Conservation (phyloP, 2,888 invertebrate species). For the Drosophila barbarae region DNA sequence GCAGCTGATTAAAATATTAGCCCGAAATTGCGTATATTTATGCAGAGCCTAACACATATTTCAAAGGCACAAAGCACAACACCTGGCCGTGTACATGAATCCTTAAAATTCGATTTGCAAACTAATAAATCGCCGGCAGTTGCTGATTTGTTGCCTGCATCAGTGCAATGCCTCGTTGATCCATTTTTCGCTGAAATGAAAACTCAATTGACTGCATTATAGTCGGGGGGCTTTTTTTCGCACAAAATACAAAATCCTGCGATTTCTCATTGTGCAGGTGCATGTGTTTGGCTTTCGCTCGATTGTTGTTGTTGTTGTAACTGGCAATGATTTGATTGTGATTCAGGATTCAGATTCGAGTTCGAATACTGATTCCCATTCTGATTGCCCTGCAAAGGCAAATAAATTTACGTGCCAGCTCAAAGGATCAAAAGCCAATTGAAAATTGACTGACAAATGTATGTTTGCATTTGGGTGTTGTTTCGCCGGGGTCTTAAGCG, state of each 20-base stretch:
- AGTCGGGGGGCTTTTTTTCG: slow-evolving; percentile 15
- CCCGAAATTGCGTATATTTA: slow-evolving; percentile 2
- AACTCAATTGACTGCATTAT: slow-evolving; percentile 70
- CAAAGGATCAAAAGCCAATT: slow-evolving; percentile 64
- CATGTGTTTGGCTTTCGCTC: slow-evolving; percentile 6
- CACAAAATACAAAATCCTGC: slow-evolving; percentile 31
- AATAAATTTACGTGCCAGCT: slow-evolving; percentile 69
- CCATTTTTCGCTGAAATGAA: slow-evolving; percentile 30
- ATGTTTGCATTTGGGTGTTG: slow-evolving; percentile 32
- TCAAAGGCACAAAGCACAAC: slow-evolving; percentile 20
- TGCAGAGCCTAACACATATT: slow-evolving; percentile 7
- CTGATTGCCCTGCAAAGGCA: slow-evolving; percentile 46
- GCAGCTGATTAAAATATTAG: slow-evolving; percentile 25
- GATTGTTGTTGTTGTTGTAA: background rate
- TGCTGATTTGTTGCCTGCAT: slow-evolving; percentile 37
- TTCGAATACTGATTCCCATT: slow-evolving; percentile 41
- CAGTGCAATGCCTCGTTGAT: slow-evolving; percentile 16
- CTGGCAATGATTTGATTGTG: slow-evolving; percentile 43
- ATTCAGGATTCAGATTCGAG: slow-evolving; percentile 40
- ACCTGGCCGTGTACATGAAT: slow-evolving; percentile 18
- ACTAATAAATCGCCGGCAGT: slow-evolving; percentile 40
- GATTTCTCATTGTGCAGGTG: slow-evolving; percentile 45
- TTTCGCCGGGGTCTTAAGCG: slow-evolving; percentile 39
- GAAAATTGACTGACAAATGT: slow-evolving; percentile 72
- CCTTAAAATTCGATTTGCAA: slow-evolving; percentile 38